A percentile compares a stretch with the other conserved stretches of the same genome.
phyloP scores from a whole-genome alignment of 2,797 vertebrate genomes.

The Psittacula echo region DNA sequence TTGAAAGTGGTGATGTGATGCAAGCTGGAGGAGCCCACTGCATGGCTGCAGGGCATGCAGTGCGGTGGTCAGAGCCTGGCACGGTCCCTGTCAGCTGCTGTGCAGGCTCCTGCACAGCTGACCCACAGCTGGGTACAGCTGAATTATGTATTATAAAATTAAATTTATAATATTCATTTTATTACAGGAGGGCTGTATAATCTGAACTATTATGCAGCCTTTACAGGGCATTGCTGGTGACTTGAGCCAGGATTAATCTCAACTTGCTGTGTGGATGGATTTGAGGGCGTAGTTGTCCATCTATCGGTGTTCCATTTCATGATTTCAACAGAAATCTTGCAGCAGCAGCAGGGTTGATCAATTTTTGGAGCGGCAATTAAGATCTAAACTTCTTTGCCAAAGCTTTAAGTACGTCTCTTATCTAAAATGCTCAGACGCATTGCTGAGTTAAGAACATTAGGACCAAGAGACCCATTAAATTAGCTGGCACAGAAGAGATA shows the following conservation, averaged over 20 bases:
- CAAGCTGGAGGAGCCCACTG: accelerated
- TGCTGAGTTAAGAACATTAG: constrained; percentile 72
- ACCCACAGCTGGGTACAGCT: neutral
- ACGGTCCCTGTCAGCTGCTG: accelerated
- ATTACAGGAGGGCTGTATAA: neutral
- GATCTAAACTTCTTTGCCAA: constrained; percentile 70
- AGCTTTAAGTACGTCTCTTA: constrained; percentile 65
- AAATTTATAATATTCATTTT: neutral
- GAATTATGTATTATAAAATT: neutral
- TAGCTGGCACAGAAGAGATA: constrained; percentile 46
- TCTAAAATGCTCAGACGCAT: constrained; percentile 61
- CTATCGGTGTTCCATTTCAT: neutral
- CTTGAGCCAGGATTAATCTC: neutral
- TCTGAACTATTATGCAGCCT: neutral
- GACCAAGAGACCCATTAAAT: constrained; percentile 71
- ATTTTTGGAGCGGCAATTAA: constrained; percentile 70
- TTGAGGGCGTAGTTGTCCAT: neutral
- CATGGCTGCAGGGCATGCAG: accelerated
- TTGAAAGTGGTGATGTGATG: accelerated
- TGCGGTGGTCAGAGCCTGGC: accelerated
- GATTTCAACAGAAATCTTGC: neutral
- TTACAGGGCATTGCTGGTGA: accelerated
- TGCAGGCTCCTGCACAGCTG: neutral
- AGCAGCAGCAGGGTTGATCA: constrained; percentile 29
- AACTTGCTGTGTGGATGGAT: accelerated